Evolutionary conservation across 2,888 invertebrate species (phyloP).

Genomic region (Eurytoma adleriae): DNA sequence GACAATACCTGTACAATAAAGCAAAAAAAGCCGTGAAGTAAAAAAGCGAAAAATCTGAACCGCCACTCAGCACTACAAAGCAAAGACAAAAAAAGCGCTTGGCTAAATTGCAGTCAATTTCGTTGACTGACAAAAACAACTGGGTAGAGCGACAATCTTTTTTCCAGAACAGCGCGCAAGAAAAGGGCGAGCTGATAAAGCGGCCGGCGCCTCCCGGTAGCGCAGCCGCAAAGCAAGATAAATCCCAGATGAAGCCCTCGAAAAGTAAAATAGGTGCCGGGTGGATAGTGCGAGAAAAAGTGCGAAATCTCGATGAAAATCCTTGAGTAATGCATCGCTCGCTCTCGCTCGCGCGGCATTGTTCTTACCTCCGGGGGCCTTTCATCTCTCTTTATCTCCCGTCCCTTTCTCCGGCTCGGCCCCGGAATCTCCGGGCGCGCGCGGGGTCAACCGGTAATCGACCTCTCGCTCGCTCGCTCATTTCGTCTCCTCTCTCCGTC

Average conservation of each 20-base stretch:
- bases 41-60: too few relatives aligned
- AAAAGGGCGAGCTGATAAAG: slow-evolving; percentile 22
- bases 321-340: slow-evolving; percentile 62
- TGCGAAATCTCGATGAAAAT: slow-evolving; percentile 63
- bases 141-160: background rate
- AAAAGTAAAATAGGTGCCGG: slow-evolving; percentile 46
- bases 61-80: too few relatives aligned
- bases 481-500: slow-evolving; percentile 29
- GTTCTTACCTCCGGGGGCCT: slow-evolving; percentile 48
- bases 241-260: slow-evolving; percentile 34
- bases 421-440: slow-evolving; percentile 10
- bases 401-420: slow-evolving; percentile 8
- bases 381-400: slow-evolving; percentile 49
- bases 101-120: background rate
- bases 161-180: background rate
- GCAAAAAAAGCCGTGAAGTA: too few relatives aligned
- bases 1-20: too few relatives aligned
- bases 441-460: slow-evolving; percentile 56
- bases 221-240: slow-evolving; percentile 37
- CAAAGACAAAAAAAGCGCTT: background rate
- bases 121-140: background rate
- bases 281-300: slow-evolving; percentile 25
- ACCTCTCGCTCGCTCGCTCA: slow-evolving; percentile 30
- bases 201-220: background rate
- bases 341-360: slow-evolving; percentile 34